Evolutionary conservation across 2,113 vertebrate species (phyloP).

Genomic region (Variabilichromis moorii): DNA sequence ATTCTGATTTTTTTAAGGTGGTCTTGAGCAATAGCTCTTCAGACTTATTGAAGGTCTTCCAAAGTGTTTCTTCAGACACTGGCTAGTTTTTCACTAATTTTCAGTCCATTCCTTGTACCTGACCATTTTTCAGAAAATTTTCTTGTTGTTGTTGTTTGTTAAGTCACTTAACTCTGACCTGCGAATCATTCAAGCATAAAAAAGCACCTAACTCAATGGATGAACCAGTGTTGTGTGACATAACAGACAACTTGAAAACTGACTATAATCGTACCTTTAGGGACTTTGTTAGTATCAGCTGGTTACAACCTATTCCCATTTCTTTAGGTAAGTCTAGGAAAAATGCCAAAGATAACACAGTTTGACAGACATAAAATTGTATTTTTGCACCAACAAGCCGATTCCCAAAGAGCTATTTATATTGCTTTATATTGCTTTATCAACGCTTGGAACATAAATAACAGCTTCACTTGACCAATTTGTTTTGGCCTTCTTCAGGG

Average conservation of each 20-base stretch:
- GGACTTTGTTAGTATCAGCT: neutral
- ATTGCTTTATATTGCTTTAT: neutral
- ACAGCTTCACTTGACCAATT: neutral
- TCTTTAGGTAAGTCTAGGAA: neutral
- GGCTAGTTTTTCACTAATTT: neutral
- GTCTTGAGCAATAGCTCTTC: neutral
- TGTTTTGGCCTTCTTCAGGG: neutral
- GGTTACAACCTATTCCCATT: neutral
- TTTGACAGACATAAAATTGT: neutral
- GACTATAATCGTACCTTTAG: neutral
- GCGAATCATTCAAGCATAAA: neutral
- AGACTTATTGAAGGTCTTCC: neutral
- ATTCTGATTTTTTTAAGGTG: neutral
- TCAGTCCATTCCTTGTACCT: neutral
- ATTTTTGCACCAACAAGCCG: neutral
- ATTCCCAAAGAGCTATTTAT: neutral
- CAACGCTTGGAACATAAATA: neutral
- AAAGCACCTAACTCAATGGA: neutral
- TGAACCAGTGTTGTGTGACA: neutral
- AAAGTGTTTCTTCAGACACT: neutral
- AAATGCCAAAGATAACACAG: neutral
- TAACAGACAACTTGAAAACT: neutral
- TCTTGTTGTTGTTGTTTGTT: neutral
- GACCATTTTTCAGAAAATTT: neutral
- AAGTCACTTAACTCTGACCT: neutral